Conservation (phyloP, 2,888 invertebrate genomes). For the Dasypogon diadema region DNA sequence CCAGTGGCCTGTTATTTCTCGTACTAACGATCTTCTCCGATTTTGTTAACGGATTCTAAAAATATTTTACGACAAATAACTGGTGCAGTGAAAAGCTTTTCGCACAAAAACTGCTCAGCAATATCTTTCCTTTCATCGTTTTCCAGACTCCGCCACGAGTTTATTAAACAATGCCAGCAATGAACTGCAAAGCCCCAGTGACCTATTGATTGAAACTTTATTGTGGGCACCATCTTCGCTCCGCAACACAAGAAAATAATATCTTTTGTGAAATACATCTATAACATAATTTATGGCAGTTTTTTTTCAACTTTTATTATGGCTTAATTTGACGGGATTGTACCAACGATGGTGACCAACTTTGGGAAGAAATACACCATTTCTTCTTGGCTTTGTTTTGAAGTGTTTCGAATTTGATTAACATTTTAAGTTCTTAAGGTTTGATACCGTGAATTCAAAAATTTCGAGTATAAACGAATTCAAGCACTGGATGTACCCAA, state of each 20-base stretch:
- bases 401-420: too few relatives aligned
- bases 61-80: not conserved
- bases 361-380: not conserved
- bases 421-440: too few relatives aligned
- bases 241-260: not conserved
- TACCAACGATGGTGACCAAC: not conserved
- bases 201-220: slow-evolving; percentile 28
- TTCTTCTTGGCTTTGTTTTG: not conserved
- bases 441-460: too few relatives aligned
- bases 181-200: not conserved
- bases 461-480: too few relatives aligned
- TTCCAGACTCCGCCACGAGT: not conserved
- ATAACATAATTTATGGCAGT: not conserved
- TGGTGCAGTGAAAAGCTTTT: not conserved
- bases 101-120: not conserved
- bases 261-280: not conserved
- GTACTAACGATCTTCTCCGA: not conserved
- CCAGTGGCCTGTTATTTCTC: not conserved
- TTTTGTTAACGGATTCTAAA: not conserved
- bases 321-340: not conserved
- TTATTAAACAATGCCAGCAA: not conserved
- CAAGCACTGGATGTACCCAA: too few relatives aligned
- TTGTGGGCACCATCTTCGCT: slow-evolving; percentile 1
- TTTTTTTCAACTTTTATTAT: not conserved
- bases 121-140: not conserved